phyloP scores from a whole-genome alignment of 2,888 invertebrate genomes.

The Pristionchus fissidentatus region DNA sequence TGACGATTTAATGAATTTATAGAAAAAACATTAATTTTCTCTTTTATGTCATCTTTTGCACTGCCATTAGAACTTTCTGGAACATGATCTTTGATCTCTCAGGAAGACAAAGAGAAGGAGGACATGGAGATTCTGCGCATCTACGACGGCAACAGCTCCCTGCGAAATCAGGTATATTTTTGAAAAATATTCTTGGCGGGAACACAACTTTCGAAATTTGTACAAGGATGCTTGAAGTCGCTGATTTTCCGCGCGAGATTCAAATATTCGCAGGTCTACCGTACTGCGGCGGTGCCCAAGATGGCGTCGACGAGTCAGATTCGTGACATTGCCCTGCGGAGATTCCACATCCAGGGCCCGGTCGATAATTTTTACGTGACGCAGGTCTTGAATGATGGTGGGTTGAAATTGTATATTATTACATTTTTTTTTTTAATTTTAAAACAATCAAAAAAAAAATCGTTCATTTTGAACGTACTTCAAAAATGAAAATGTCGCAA shows the following conservation, averaged over 20 bases:
- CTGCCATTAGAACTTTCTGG: not conserved
- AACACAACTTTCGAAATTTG: not conserved
- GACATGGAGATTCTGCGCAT: conserved; percentile 88
- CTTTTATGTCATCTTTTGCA: not conserved
- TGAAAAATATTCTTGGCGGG: not conserved
- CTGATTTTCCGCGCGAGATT: not conserved
- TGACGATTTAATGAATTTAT: not conserved
- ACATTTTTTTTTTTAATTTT: no score
- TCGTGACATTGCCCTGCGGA: conserved; percentile 86
- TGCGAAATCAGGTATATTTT: conserved; percentile 79
- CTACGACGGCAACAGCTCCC: conserved; percentile 96
- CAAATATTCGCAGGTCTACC: conserved; percentile 80
- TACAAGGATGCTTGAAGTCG: not conserved
- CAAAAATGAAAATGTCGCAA: not conserved
- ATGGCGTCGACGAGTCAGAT: conserved; percentile 91
- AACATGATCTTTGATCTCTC: conserved; percentile 53
- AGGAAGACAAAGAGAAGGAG: conserved; percentile 76
- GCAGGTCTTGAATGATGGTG: conserved; percentile 72
- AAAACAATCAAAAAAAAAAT: conserved; percentile 4
- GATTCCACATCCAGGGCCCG: conserved; percentile 92
- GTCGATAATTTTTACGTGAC: conserved; percentile 87
- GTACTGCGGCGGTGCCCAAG: conserved; percentile 91
- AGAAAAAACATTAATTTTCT: not conserved
- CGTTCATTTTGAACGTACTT: not conserved
- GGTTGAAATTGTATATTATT: not conserved